Conservation (phyloP, 1,140 invertebrate genomes). For the Condylostylus longicornis region DNA sequence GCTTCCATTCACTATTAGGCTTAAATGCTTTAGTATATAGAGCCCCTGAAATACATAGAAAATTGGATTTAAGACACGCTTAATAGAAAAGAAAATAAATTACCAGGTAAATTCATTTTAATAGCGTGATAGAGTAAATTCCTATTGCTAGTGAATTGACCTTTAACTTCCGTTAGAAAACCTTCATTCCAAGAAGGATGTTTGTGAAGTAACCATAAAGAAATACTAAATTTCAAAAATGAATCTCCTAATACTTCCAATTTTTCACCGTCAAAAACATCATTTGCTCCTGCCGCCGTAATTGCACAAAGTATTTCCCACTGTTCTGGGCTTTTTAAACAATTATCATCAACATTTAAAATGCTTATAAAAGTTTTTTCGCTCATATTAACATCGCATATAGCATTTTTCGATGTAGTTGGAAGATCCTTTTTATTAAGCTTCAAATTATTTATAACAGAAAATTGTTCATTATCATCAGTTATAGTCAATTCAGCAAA, state of each 20-base stretch:
- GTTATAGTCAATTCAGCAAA: background rate
- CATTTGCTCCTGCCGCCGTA: slow-evolving; percentile 52
- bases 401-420: no score
- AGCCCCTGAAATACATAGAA: slow-evolving; percentile 12
- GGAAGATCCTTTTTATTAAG: no score
- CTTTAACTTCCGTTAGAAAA: slow-evolving; percentile 56
- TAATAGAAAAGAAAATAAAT: slow-evolving; percentile 30
- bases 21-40: slow-evolving; percentile 16
- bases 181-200: slow-evolving; percentile 61
- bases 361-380: background rate
- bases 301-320: slow-evolving; percentile 44
- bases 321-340: slow-evolving; percentile 18
- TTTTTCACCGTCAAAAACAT: slow-evolving; percentile 69
- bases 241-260: slow-evolving; percentile 78
- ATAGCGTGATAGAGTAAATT: slow-evolving; percentile 55
- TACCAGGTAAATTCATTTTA: slow-evolving; percentile 32
- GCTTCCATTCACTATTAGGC: slow-evolving; percentile 41
- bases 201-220: slow-evolving; percentile 53
- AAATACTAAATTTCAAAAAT: slow-evolving; percentile 68
- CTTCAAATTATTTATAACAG: no score
- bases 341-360: background rate
- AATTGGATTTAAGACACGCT: no score
- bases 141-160: slow-evolving; percentile 63
- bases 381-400: background rate
- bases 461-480: background rate